Conservation (phyloP, 2,888 invertebrate genomes). For the Leptopilina syphax region DNA sequence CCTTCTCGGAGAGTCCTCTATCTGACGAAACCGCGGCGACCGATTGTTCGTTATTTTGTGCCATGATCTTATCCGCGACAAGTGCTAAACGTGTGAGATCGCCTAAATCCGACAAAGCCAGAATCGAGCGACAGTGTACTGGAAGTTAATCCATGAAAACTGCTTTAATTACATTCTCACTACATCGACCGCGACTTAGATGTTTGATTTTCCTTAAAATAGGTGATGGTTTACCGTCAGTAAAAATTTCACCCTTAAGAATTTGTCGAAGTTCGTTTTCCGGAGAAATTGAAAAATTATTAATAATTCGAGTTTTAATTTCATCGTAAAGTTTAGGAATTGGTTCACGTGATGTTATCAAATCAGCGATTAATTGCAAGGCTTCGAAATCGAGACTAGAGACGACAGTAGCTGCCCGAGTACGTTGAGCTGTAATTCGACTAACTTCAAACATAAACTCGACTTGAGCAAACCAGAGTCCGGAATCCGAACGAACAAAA, state of each 20-base stretch:
- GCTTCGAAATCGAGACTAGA: too few species aligned
- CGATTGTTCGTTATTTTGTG: not conserved
- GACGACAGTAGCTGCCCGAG: too few species aligned
- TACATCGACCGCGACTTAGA: not conserved
- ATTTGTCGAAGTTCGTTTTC: not conserved
- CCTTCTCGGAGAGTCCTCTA: not conserved
- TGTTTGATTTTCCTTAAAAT: not conserved
- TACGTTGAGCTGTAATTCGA: too few species aligned
- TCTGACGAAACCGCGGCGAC: not conserved
- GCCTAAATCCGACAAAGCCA: not conserved
- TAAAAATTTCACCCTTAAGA: constrained; percentile 13
- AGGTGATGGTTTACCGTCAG: constrained; percentile 23
- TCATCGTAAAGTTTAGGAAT: too few species aligned
- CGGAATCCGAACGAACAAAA: too few species aligned
- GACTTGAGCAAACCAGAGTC: too few species aligned
- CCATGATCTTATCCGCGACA: not conserved
- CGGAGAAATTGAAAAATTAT: not conserved
- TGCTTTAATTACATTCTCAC: not conserved
- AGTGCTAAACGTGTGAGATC: not conserved
- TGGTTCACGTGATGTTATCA: too few species aligned
- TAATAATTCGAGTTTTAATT: too few species aligned
- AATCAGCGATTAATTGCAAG: too few species aligned
- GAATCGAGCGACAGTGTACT: not conserved
- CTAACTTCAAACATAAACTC: too few species aligned
- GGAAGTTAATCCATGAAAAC: constrained; percentile 20